Evolutionary conservation across 2,888 invertebrate species (phyloP).

Genomic region (Sarcophaga caerulescens): DNA sequence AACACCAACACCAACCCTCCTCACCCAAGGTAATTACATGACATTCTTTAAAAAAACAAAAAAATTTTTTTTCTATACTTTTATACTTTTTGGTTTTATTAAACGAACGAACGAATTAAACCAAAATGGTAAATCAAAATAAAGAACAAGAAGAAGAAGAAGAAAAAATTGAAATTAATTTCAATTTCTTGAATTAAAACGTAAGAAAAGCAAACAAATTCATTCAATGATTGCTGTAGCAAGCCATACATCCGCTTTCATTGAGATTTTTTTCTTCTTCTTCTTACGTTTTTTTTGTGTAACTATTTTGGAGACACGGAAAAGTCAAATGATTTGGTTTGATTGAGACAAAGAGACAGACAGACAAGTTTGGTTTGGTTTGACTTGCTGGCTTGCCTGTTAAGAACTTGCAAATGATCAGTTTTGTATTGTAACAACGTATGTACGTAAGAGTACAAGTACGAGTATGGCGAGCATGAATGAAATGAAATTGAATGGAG

Average conservation of each 20-base stretch:
- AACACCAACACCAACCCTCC: too few species aligned
- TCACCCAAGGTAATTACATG: too few species aligned
- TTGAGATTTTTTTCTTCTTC: conserved; percentile 13
- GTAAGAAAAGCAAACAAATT: background rate
- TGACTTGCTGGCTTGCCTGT: too few species aligned
- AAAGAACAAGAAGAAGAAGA: too few species aligned
- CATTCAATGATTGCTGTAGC: background rate
- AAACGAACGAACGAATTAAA: too few species aligned
- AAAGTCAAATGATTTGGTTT: background rate
- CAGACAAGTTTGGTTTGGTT: background rate
- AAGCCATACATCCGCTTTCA: conserved; percentile 60
- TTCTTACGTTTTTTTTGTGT: background rate
- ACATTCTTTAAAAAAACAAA: too few species aligned
- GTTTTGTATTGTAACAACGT: too few species aligned
- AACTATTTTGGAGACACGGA: conserved; percentile 57
- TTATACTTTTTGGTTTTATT: too few species aligned
- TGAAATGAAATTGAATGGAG: background rate
- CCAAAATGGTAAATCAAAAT: background rate
- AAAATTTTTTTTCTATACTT: too few species aligned
- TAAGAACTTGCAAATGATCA: too few species aligned
- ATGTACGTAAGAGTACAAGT: too few species aligned
- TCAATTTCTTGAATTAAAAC: background rate
- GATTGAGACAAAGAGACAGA: too few species aligned
- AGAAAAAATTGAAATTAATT: background rate
- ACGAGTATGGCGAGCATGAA: background rate